Base-by-base conservation (phyloP, 2,113 vertebrate genomes). In the Halichoeres trimaculatus region DNA sequence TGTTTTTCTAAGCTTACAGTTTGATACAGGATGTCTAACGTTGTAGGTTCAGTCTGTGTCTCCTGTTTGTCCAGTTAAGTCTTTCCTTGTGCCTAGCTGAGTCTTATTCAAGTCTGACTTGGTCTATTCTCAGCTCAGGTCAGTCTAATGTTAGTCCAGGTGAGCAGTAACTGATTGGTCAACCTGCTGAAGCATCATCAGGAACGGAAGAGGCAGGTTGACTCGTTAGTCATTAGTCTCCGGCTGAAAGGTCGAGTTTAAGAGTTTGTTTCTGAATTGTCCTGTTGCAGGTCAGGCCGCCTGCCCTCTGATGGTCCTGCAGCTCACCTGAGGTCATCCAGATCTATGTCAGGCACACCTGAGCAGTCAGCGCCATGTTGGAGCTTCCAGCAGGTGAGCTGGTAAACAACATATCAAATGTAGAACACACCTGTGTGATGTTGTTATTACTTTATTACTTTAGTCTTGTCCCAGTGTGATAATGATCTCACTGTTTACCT, bases 381-480 rank as follows among this genome's bases (percentile, higher is more conserved):
- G 26, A 87, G 68, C 71, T 69, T 58, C 58, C 78, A 58, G 35
- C 76, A 89, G 86, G 92, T 93, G 56, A 87, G 34, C 30, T 10
- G 58, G 35, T 35, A 58, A 59, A 71, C 12, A 20, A 1, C 4
- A n/a, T 20, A 69, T 40, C 47, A 19, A 59, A 19, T 75, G 43
- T 26, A n/a, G 41, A 23, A 1, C 47, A 19, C 58, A 56, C 59
- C 40, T 43, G 53, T 9, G 22, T 35, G 16, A 58, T 69, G 9
- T 57, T 30, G 54, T 71, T 56, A 50, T 48, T 30, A 54, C 23
- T 70, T 74, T 82, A 59, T 69, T 69, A 16, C 35, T 72, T 65
- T 57, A 77, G 24, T 45, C 41, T 43, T 22, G 22, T 71, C 35
- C 34, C 50, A 34, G 36, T 9, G n/a, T 30, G 24, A 50, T 53